Evolutionary conservation across 2,888 invertebrate genomes (phyloP).

Genomic region (Hypomecis atomaria): DNA sequence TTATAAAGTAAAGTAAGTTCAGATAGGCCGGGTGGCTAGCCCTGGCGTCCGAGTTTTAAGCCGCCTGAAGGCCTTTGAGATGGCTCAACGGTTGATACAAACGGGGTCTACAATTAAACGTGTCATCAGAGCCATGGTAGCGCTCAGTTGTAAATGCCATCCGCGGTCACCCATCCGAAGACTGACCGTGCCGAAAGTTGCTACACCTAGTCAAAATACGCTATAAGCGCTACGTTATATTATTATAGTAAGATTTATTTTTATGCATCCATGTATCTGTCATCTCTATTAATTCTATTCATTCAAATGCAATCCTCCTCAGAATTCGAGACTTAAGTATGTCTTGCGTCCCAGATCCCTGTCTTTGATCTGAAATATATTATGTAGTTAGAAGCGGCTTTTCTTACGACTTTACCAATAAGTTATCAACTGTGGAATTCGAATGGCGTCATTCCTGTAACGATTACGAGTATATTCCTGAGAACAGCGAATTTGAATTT

Average conservation of each 20-base stretch:
- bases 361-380: constrained; percentile 54
- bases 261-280: constrained; percentile 40
- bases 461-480: constrained; percentile 17
- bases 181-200: too few relatives aligned
- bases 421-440: constrained; percentile 41
- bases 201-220: too few relatives aligned
- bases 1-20: too few relatives aligned
- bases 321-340: constrained; percentile 32
- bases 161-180: too few relatives aligned
- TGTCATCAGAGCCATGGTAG: too few relatives aligned
- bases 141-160: too few relatives aligned
- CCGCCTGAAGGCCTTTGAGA: too few relatives aligned
- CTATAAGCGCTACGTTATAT: too few relatives aligned
- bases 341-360: constrained; percentile 49
- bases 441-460: constrained; percentile 31
- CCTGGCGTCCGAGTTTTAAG: too few relatives aligned
- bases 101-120: too few relatives aligned
- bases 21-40: too few relatives aligned
- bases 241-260: constrained; percentile 49
- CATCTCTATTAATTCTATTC: constrained; percentile 37
- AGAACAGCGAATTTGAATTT: constrained; percentile 2
- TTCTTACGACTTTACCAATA: constrained; percentile 40
- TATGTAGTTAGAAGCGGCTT: constrained; percentile 43
- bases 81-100: too few relatives aligned
- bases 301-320: constrained; percentile 30